Evolutionary conservation across 2,113 vertebrate species (phyloP).

Genomic region (Elanus axillaris): DNA sequence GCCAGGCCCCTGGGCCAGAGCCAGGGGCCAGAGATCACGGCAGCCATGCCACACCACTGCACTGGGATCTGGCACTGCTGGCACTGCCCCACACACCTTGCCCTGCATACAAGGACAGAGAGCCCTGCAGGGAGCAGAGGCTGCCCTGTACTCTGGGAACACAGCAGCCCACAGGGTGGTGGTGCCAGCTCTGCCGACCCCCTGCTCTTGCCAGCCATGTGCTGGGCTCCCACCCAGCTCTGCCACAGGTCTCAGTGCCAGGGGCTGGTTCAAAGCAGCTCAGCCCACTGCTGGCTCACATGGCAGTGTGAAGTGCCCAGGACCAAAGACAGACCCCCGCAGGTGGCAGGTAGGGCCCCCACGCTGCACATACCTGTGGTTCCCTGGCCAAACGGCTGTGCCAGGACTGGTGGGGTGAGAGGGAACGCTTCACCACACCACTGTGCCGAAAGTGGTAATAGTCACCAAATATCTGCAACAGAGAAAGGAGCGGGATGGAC

Average conservation of each 20-base stretch:
- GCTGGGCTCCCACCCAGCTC: background rate
- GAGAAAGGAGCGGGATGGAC: background rate
- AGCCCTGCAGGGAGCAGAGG: background rate
- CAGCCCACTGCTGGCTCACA: background rate
- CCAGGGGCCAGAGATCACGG: accelerated
- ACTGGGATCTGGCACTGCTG: background rate
- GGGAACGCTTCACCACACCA: slow-evolving; percentile 85
- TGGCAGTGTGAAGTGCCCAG: accelerated
- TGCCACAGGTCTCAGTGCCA: background rate
- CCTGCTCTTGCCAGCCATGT: accelerated
- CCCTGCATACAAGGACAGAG: accelerated
- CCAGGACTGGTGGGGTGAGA: slow-evolving; percentile 80
- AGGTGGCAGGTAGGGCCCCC: background rate
- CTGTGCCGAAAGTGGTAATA: slow-evolving; percentile 91
- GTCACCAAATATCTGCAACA: slow-evolving; percentile 86
- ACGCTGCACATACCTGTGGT: slow-evolving; percentile 75
- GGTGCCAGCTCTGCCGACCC: accelerated
- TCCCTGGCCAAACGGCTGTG: slow-evolving; percentile 82
- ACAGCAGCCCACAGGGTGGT: background rate
- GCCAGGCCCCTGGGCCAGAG: background rate
- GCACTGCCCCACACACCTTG: background rate
- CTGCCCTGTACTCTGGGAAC: accelerated
- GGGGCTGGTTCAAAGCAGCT: background rate
- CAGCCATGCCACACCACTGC: accelerated
- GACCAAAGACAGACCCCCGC: background rate